Percentiles rank a stretch among this genome's conserved stretches.
These are phyloP conservation scores for Sipha maydis DNA, from an alignment of 2,888 invertebrate genomes.

Conservation along the genomic window DNA sequence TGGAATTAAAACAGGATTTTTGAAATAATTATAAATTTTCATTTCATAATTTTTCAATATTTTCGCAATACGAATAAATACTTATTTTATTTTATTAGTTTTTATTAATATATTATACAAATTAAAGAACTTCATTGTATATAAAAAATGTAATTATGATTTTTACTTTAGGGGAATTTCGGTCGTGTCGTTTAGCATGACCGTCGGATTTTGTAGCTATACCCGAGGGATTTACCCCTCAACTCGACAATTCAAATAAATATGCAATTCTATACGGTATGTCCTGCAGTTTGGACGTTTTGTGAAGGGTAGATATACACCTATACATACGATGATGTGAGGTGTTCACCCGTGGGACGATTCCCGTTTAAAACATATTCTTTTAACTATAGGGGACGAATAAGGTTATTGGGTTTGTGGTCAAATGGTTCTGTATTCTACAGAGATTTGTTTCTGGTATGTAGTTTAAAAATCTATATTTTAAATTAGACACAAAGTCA, in stretches of 20 bases:
- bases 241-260: constrained; percentile 52
- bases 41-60: too few species aligned
- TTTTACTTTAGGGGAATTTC: neutral
- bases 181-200: constrained; percentile 62
- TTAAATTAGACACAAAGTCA: too few species aligned
- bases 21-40: too few species aligned
- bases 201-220: constrained; percentile 46
- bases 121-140: neutral
- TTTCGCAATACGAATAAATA: too few species aligned
- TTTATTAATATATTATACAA: neutral
- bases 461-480: too few species aligned
- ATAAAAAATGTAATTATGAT: constrained; percentile 10
- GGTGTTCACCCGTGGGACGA: constrained; percentile 40
- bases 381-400: neutral
- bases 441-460: too few species aligned
- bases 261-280: constrained; percentile 48
- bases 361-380: constrained; percentile 41
- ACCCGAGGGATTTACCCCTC: constrained; percentile 59
- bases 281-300: constrained; percentile 20
- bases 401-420: neutral
- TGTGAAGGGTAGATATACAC: constrained; percentile 21
- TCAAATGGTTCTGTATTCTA: neutral
- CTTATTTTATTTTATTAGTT: neutral
- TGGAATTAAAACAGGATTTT: too few species aligned
- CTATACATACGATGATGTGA: constrained; percentile 6